Conservation (phyloP, 2,113 vertebrate species). For the Thunnus maccoyii region DNA sequence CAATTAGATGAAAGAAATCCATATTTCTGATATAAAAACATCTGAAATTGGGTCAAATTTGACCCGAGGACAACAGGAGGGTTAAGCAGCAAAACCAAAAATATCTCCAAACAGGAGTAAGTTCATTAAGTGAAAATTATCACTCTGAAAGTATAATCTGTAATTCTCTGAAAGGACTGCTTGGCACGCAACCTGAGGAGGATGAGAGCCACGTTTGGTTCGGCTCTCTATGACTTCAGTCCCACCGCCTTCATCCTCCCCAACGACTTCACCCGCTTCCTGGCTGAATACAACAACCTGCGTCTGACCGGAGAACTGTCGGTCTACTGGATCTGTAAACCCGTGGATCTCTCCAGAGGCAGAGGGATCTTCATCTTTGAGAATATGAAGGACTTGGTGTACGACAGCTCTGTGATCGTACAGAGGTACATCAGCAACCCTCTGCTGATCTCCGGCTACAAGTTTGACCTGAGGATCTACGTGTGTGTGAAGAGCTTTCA, state of each 20-base stretch:
- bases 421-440: conserved; percentile 88
- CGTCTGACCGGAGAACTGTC: conserved; percentile 32
- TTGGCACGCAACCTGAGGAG: conserved; percentile 84
- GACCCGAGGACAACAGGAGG: too few relatives aligned
- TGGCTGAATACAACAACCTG: conserved; percentile 81
- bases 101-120: too few relatives aligned
- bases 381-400: conserved; percentile 84
- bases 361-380: conserved; percentile 88
- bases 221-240: conserved; percentile 84
- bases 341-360: conserved; percentile 85
- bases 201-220: conserved; percentile 83
- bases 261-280: conserved; percentile 84
- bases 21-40: too few relatives aligned
- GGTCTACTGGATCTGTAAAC: conserved; percentile 89
- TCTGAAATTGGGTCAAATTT: too few relatives aligned
- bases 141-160: background rate
- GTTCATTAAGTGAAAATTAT: background rate
- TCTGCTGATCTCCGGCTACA: conserved; percentile 88
- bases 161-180: conserved; percentile 71
- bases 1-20: too few relatives aligned
- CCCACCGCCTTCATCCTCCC: conserved; percentile 86
- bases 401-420: conserved; percentile 82
- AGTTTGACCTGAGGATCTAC: conserved; percentile 88
- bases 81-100: too few relatives aligned
- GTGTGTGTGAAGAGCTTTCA: conserved; percentile 88